These are phyloP conservation scores for Pheucticus melanocephalus DNA, from an alignment of 2,113 vertebrate species.

Conservation along the genomic window DNA sequence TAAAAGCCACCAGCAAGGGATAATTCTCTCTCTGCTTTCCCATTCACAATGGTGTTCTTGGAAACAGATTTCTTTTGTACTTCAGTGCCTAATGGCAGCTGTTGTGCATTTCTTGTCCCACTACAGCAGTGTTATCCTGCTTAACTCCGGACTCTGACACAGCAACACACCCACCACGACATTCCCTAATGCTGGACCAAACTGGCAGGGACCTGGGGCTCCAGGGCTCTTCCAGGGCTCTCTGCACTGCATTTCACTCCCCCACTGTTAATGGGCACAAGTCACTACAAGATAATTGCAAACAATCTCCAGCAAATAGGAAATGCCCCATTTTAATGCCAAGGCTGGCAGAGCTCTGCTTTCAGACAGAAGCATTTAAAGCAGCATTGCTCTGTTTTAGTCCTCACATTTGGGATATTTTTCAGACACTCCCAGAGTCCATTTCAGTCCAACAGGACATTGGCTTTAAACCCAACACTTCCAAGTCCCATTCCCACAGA, in stretches of 20 bases:
- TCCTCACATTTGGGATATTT: neutral
- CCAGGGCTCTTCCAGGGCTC: neutral
- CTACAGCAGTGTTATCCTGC: neutral
- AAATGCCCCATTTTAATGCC: neutral
- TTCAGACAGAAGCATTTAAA: neutral
- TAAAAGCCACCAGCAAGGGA: neutral
- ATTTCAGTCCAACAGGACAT: neutral
- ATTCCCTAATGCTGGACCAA: neutral
- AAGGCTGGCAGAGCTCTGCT: neutral
- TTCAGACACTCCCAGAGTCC: neutral
- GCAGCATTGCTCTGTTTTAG: neutral
- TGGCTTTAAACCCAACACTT: neutral
- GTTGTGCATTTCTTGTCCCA: neutral
- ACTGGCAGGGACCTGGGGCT: neutral
- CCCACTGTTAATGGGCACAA: neutral
- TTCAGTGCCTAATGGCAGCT: neutral
- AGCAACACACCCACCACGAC: neutral
- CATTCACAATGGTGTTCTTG: neutral
- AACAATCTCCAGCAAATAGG: neutral
- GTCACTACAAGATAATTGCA: neutral
- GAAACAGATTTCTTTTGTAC: conserved; percentile 28
- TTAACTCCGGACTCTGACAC: neutral
- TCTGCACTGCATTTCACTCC: neutral
- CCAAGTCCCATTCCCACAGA: neutral
- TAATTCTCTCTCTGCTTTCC: neutral